Evolutionary conservation across 1,140 invertebrate genomes (phyloP).

Genomic region (Pachyrhynchus sulphureomaculatus): DNA sequence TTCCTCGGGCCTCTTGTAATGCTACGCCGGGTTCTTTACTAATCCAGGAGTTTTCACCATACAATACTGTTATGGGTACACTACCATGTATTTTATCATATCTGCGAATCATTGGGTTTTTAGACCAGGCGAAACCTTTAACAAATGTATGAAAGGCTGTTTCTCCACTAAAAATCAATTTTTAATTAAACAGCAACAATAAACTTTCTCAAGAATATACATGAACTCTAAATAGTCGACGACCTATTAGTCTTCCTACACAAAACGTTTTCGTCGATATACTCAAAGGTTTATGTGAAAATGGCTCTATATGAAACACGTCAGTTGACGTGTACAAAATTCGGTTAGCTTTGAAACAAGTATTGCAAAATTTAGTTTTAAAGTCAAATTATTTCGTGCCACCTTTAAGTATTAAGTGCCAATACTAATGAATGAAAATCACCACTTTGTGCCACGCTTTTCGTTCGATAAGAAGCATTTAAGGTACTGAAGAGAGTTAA

Average conservation of each 20-base stretch:
- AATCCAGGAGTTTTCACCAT: constrained; percentile 92
- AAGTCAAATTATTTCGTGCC: too few species aligned
- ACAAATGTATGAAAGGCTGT: constrained; percentile 91
- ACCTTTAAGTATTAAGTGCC: too few species aligned
- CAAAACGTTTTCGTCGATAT: too few species aligned
- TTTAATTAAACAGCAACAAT: constrained; percentile 8
- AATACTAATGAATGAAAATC: too few species aligned
- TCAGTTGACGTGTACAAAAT: too few species aligned
- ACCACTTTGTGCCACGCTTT: too few species aligned
- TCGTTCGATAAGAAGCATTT: too few species aligned
- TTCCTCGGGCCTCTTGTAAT: constrained; percentile 66
- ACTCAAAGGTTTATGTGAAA: too few species aligned
- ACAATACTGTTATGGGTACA: constrained; percentile 88
- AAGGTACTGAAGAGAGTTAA: too few species aligned
- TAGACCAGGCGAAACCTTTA: constrained; percentile 90
- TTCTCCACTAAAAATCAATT: constrained; percentile 84
- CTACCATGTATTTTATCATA: constrained; percentile 68
- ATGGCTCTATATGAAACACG: too few species aligned
- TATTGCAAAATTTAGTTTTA: too few species aligned
- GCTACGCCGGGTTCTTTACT: constrained; percentile 78
- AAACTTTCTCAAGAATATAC: background rate
- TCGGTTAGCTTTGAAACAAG: too few species aligned
- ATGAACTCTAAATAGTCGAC: background rate
- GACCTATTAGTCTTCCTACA: background rate
- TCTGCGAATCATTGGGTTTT: constrained; percentile 87